A percentile compares a stretch with the other conserved stretches of the same genome.
Evolutionary conservation across 1,140 invertebrate species (phyloP).

Genomic region (Cydia fagiglandana): DNA sequence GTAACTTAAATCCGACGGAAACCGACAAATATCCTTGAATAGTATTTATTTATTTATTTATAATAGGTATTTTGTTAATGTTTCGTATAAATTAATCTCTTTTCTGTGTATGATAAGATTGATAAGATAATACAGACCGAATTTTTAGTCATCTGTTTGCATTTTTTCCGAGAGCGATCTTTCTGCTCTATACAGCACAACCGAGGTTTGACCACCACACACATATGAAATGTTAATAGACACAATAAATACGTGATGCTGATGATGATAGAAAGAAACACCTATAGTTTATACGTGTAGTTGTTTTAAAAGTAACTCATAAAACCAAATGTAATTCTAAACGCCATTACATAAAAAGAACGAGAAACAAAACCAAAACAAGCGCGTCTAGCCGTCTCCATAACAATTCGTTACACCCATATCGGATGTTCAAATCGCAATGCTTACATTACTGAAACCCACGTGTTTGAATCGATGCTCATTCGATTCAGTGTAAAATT

Average conservation of each 20-base stretch:
- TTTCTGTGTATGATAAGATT: too few species aligned
- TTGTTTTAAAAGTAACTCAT: neutral
- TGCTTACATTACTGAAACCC: constrained; percentile 27
- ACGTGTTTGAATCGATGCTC: constrained; percentile 2
- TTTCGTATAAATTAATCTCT: too few species aligned
- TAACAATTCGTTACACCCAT: constrained; percentile 17
- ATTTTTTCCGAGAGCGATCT: too few species aligned
- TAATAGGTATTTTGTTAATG: too few species aligned
- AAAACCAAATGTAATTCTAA: neutral
- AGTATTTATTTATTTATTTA: neutral
- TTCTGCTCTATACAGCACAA: too few species aligned
- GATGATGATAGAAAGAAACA: too few species aligned
- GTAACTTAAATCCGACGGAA: neutral
- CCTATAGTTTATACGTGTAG: neutral
- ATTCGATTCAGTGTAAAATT: constrained; percentile 8
- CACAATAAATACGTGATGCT: too few species aligned
- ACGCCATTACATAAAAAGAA: constrained; percentile 6
- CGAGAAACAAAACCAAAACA: constrained; percentile 23
- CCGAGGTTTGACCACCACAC: too few species aligned
- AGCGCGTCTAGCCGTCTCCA: constrained; percentile 20
- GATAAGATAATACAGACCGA: too few species aligned
- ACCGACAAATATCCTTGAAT: neutral
- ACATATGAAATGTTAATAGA: too few species aligned
- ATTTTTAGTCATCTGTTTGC: too few species aligned
- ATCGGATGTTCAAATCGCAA: constrained; percentile 31